Conservation (phyloP, 53 echinoderm and acorn worm species). For the Echinarachnius parma region DNA sequence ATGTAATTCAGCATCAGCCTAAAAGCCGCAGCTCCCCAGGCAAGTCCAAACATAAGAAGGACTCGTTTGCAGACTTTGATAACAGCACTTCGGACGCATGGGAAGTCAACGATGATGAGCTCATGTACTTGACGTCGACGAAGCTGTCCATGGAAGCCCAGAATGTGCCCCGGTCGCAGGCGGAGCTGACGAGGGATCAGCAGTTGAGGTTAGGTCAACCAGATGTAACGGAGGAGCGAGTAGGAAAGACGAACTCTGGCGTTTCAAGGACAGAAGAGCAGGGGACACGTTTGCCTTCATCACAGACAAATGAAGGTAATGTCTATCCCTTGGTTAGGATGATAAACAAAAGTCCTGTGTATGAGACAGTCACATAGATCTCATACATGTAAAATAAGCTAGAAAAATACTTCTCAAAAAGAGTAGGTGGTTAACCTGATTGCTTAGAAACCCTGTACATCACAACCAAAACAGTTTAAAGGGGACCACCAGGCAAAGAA, state of each 20-base stretch:
- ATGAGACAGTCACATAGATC: neutral
- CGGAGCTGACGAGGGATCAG: constrained; percentile 23
- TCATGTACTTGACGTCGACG: constrained; percentile 47
- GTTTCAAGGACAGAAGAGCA: neutral
- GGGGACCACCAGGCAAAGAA: no score
- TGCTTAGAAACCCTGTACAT: no score
- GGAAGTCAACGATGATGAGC: constrained; percentile 86
- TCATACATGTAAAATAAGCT: neutral
- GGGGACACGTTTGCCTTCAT: constrained; percentile 23
- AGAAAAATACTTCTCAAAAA: constrained; percentile 21
- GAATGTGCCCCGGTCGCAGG: no score
- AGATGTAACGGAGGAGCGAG: neutral
- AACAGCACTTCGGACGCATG: constrained; percentile 87
- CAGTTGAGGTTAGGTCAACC: constrained; percentile 19
- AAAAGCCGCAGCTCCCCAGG: constrained; percentile 34
- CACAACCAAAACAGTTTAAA: no score
- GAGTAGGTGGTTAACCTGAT: no score
- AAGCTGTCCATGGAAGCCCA: constrained; percentile 47
- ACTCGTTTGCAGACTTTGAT: constrained; percentile 94
- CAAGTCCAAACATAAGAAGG: constrained; percentile 66
- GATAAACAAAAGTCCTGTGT: no score
- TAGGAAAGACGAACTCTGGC: neutral
- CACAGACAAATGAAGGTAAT: constrained; percentile 2
- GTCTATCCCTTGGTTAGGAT: no score
- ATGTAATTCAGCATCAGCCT: constrained; percentile 70